These are phyloP conservation scores for Vesta saturnalis DNA, from an alignment of 2,888 invertebrate genomes.

Conservation along the genomic window DNA sequence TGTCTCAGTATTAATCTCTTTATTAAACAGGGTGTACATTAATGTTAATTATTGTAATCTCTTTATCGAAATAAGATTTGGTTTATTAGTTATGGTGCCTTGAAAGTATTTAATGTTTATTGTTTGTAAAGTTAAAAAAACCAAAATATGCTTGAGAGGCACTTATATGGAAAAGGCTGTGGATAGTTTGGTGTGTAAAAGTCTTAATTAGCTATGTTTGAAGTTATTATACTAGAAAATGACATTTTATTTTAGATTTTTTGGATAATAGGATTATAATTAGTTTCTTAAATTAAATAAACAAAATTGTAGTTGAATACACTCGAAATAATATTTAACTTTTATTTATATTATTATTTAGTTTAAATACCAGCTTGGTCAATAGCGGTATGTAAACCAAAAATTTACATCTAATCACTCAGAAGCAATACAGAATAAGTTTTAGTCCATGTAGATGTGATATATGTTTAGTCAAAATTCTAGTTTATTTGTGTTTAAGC, in stretches of 20 bases:
- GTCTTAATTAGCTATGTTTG: conserved; percentile 24
- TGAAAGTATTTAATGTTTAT: conserved; percentile 17
- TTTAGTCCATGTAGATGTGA: conserved; percentile 45
- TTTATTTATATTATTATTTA: conserved; percentile 14
- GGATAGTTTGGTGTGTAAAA: conserved; percentile 43
- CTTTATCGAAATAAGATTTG: conserved; percentile 41
- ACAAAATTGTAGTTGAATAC: neutral
- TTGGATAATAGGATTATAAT: neutral
- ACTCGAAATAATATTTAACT: conserved; percentile 7
- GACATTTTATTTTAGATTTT: conserved; percentile 9
- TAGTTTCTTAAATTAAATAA: neutral
- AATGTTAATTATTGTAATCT: conserved; percentile 40
- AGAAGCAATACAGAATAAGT: conserved; percentile 37
- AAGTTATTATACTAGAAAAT: conserved; percentile 33
- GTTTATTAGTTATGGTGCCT: conserved; percentile 31
- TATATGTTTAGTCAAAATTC: conserved; percentile 41
- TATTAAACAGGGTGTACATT: conserved; percentile 44
- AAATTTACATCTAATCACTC: conserved; percentile 34
- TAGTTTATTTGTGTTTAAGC: conserved; percentile 36
- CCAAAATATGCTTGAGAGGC: neutral
- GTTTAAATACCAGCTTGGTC: conserved; percentile 20
- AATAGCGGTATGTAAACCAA: conserved; percentile 34
- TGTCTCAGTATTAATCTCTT: conserved; percentile 45
- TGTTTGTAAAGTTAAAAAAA: neutral
- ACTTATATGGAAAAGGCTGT: conserved; percentile 46